These are phyloP conservation scores for Schizaphis graminum DNA, from an alignment of 2,888 invertebrate species.

Conservation along the genomic window DNA sequence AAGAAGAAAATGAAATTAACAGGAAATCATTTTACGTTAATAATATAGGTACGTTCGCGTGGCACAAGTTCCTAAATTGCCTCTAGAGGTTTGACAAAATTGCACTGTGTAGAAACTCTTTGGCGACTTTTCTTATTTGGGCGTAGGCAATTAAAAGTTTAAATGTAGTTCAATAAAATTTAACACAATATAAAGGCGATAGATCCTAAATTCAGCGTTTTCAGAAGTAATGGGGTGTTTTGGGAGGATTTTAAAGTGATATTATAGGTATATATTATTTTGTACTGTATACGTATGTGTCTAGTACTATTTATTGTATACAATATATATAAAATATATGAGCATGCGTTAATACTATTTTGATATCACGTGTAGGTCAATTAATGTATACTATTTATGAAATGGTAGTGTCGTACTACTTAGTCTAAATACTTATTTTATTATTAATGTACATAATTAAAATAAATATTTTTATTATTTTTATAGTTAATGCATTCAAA, in stretches of 20 bases:
- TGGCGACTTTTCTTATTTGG: slow-evolving; percentile 45
- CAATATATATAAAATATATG: not conserved
- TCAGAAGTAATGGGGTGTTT: not conserved
- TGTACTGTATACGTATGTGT: not conserved
- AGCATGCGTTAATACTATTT: not conserved
- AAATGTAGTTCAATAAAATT: not conserved
- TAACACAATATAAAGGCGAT: not conserved
- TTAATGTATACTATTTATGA: not conserved
- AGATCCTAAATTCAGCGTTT: not conserved
- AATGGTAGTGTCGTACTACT: not conserved
- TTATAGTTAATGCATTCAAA: not conserved
- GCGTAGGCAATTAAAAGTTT: slow-evolving; percentile 57
- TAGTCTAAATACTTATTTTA: not conserved
- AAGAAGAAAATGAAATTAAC: not conserved
- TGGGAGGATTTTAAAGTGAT: not conserved
- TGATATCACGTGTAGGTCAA: not conserved
- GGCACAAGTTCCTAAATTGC: slow-evolving; percentile 33
- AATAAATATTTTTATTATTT: not conserved
- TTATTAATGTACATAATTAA: not conserved
- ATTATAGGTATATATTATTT: not conserved
- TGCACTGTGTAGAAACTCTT: not conserved
- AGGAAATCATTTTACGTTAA: slow-evolving; percentile 20
- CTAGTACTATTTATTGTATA: not conserved
- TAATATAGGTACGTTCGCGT: not conserved
- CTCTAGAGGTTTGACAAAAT: slow-evolving; percentile 23